phyloP scores from a whole-genome alignment of 2,797 vertebrate species.

The Fundulus diaphanus region DNA sequence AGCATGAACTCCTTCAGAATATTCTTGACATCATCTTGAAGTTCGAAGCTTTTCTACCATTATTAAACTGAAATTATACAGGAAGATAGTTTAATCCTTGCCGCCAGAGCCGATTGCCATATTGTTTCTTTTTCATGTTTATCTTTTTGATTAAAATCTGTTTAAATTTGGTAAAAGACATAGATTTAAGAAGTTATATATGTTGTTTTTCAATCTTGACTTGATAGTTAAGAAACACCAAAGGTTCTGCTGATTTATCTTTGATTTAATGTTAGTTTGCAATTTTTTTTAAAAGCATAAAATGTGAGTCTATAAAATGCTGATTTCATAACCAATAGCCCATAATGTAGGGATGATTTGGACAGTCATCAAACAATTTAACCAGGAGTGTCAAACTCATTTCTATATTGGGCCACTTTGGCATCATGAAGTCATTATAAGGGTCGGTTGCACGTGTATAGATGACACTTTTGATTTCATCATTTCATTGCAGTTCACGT shows the following conservation, averaged over 20 bases:
- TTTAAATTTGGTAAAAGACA: not conserved
- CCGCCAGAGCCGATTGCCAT: no score
- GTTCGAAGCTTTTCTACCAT: not conserved
- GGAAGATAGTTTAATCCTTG: not conserved
- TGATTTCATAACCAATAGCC: not conserved
- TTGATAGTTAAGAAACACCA: not conserved
- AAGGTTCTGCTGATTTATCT: not conserved
- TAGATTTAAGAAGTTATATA: not conserved
- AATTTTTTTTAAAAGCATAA: not conserved
- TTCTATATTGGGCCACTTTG: no score
- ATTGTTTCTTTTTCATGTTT: not conserved
- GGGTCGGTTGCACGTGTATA: no score
- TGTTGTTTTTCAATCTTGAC: not conserved
- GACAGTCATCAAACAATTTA: no score
- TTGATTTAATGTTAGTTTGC: not conserved
- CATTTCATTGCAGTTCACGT: no score
- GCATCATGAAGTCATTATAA: no score
- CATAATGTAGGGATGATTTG: no score
- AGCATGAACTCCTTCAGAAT: not conserved
- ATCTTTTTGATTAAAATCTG: not conserved
- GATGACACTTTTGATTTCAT: no score
- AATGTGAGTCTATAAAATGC: not conserved
- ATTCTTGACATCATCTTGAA: not conserved
- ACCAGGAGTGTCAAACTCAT: no score
- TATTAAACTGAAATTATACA: not conserved